A percentile compares a stretch with the other conserved stretches of the same genome.
Evolutionary conservation across 2,113 vertebrate species (phyloP).

Genomic region (Stomatorhinus ivindoensis): DNA sequence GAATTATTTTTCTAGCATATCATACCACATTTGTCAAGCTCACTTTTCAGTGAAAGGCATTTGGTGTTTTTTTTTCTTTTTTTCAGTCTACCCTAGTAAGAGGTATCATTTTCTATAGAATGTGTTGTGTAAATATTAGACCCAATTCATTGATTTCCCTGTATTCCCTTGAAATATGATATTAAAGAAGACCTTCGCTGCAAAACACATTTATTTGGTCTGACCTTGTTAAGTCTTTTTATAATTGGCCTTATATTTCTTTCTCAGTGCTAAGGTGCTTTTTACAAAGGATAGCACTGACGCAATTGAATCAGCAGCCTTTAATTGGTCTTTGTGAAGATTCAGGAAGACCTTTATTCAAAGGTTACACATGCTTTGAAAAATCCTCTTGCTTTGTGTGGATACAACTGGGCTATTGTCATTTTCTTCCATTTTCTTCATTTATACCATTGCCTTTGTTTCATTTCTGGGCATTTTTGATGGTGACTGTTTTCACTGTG

Average conservation of each 20-base stretch:
- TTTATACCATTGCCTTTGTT: not conserved
- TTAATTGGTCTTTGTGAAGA: not conserved
- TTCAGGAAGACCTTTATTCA: not conserved
- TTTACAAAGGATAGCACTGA: not conserved
- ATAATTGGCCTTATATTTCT: not conserved
- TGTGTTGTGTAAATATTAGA: conserved; percentile 2
- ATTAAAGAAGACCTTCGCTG: not conserved
- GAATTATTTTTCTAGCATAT: conserved; percentile 2
- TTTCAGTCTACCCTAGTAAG: not conserved
- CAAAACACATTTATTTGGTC: not conserved
- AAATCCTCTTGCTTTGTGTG: not conserved
- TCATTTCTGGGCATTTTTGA: not conserved
- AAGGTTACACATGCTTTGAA: not conserved
- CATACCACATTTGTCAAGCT: conserved; percentile 4
- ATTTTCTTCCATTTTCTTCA: not conserved
- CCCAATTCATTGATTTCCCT: not conserved
- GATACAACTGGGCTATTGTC: not conserved
- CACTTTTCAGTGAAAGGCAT: not conserved
- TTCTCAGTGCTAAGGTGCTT: not conserved
- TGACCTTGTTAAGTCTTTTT: not conserved
- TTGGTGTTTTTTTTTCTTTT: not conserved
- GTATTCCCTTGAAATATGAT: not conserved
- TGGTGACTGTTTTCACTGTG: not conserved
- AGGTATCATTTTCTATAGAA: not conserved
- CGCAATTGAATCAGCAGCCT: not conserved